Evolutionary conservation across 2,888 invertebrate genomes (phyloP).

Genomic region (Cryptops parisi): DNA sequence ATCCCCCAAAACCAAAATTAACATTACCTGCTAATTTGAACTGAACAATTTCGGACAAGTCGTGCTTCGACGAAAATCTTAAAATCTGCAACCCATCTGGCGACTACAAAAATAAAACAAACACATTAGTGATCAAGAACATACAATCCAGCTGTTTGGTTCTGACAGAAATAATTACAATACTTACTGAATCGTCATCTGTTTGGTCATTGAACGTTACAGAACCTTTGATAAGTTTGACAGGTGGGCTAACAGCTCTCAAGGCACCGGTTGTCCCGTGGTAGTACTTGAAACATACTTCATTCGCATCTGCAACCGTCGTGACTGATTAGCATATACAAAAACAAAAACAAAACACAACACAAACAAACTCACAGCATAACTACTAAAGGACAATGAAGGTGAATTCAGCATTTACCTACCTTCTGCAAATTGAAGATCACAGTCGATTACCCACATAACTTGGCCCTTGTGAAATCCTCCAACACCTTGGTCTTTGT

Average conservation of each 20-base stretch:
- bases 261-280: conserved; percentile 32
- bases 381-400: background rate
- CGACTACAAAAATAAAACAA: conserved; percentile 7
- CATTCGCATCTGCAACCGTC: conserved; percentile 28
- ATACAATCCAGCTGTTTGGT: too few relatives aligned
- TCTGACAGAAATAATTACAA: background rate
- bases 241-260: conserved; percentile 31
- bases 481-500: conserved; percentile 29
- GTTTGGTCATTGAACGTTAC: background rate
- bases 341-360: background rate
- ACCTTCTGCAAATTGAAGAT: conserved; percentile 30
- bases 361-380: too few relatives aligned
- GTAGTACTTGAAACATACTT: conserved; percentile 35
- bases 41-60: conserved; percentile 22
- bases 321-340: too few relatives aligned
- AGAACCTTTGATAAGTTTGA: conserved; percentile 23
- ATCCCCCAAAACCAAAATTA: background rate
- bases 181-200: conserved; percentile 3
- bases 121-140: too few relatives aligned
- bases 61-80: conserved; percentile 21
- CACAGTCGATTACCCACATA: conserved; percentile 30
- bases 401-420: background rate
- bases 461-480: conserved; percentile 30
- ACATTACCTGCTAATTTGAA: conserved; percentile 22
- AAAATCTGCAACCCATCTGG: conserved; percentile 15